Evolutionary conservation across 2,797 vertebrate species (phyloP), one percentile per base, ranked within the genome.

Genomic region (Aulostomus chinensis): DNA sequence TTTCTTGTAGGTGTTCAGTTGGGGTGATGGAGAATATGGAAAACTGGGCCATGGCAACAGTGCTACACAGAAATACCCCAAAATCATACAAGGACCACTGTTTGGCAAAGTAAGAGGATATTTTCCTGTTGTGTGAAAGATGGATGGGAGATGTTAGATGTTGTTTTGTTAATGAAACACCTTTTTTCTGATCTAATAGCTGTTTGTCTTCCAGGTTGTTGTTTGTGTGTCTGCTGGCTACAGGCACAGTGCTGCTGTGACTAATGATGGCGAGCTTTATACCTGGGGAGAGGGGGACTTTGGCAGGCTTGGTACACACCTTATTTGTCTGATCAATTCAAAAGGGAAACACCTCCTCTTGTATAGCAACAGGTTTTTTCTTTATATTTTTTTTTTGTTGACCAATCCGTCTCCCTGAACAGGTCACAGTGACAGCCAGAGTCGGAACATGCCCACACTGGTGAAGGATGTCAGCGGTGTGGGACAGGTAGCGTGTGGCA

Each of bases 271-370:
- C 70, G 92, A 93, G 71, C 88, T 93, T 22, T 93, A 93, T 50
- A 93, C 92, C 1, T 93, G 92, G 92, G 92, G 92, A 24, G 92
- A 93, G 70, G 92, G 92, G 9, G 92, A 93, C 76, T 93, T 93
- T 51, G 92, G 92, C 22, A 83, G 92, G 76, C 88, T 93, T 15
- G 92, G 92, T 93, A 76, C 13, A 7, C 5, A 12, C 7, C 0
- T 41, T 9, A 21, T 33, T 46, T 65, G 12, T 68, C 2, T 7
- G 9, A 5, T 15, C 11, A 18, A n/a, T n/a, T n/a, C n/a, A n/a
- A n/a, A n/a, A n/a, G n/a, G n/a, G n/a, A n/a, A n/a, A n/a, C n/a
- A n/a, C n/a, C n/a, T n/a, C n/a, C n/a, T n/a, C n/a, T n/a, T n/a
- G n/a, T n/a, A n/a, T n/a, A n/a, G n/a, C n/a, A n/a, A n/a, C n/a